Base-by-base conservation (phyloP, 2,888 invertebrate genomes). In the Diaphora mendica region DNA sequence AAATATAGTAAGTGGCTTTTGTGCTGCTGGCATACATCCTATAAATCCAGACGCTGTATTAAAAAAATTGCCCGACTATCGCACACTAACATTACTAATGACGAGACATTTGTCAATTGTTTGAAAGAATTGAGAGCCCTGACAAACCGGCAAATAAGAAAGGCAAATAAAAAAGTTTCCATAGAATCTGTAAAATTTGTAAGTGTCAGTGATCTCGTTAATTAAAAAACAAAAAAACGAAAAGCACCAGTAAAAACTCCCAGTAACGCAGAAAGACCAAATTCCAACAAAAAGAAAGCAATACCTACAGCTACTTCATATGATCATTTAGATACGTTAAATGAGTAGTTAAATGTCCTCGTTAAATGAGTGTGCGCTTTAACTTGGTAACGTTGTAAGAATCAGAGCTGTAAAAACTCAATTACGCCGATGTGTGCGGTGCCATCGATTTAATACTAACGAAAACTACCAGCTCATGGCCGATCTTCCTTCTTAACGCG, bases 1-100 rank as follows among this genome's bases (percentile, higher is more conserved):
- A 23, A 74, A 73, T 73, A 76, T 76, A 64, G 74, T 64, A 71
- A 78, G 77, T 71, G 78, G 80, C 62, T 80, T 82, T 78, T 72
- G 68, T 77, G 79, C 82, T 33, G 75, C 79, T 30, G 65, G 81
- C 70, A 74, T 73, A 26, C 70, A 70, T 23, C 71, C 74, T 23
- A 51, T 74, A 17, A 74, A 73, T 73, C 65, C 69, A 35, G 69
- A 69, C 17, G 66, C 35, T 67, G 76, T 78, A 17, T 72, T 76
- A 67, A 72, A 77, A 26, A 73, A 72, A 77, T 69, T 71, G 51
- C 76, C 73, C 30, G 73, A 74, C 55, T 74, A 74, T 69, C 13
- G 70, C 73, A 70, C 64, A 76, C 70, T 30, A 75, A 64, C 70
- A 68, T 67, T 51, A 75, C 62, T 70, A 72, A 39, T 72, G 75